Conservation (phyloP, 2,113 vertebrate species). For the Dendrocopos noguchii region DNA sequence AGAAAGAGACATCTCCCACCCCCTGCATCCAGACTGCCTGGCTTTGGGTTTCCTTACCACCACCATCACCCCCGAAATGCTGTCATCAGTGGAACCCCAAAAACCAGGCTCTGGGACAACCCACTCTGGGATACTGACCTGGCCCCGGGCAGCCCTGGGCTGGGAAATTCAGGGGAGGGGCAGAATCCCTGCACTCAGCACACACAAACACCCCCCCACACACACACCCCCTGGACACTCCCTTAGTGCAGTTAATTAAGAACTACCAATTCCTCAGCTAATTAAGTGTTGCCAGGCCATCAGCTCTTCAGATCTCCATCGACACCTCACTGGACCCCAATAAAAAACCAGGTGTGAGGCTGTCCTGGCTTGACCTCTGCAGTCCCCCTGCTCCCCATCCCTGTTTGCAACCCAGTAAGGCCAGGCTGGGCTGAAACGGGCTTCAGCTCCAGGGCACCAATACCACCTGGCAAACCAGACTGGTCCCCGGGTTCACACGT, state of each 20-base stretch:
- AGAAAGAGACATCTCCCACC: not conserved
- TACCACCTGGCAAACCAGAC: not conserved
- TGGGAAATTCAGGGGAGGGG: not conserved
- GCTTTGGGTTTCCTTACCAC: not conserved
- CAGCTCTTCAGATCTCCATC: not conserved
- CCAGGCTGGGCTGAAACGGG: not conserved
- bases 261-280: not conserved
- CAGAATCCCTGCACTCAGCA: not conserved
- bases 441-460: not conserved
- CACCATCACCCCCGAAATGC: not conserved
- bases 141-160: not conserved
- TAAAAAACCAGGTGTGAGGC: too few relatives aligned
- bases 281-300: not conserved
- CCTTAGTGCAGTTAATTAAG: not conserved
- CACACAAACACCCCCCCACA: too few relatives aligned
- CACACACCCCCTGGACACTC: rapidly evolving
- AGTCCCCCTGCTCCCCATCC: too few relatives aligned
- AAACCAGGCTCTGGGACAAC: too few relatives aligned
- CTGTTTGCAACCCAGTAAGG: not conserved
- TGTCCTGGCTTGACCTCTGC: too few relatives aligned
- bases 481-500: not conserved
- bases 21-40: not conserved
- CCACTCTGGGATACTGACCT: not conserved
- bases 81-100: not conserved
- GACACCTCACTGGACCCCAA: too few relatives aligned